Base-by-base conservation (phyloP, 1,140 invertebrate species). In the Lordiphosa collinella region DNA sequence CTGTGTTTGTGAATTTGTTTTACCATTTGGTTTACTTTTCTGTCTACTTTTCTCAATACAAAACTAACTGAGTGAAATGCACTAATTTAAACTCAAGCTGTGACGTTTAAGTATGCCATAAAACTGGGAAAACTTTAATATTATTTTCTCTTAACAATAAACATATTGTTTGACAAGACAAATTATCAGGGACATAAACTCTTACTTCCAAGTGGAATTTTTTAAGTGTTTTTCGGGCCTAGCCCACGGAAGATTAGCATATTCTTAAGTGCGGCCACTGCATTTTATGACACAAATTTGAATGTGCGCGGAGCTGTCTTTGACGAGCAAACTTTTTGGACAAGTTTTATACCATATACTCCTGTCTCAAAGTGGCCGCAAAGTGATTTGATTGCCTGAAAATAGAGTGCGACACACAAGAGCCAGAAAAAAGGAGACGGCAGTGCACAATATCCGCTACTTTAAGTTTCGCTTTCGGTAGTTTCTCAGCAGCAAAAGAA, bases 101-200 rank as follows among this genome's bases (percentile, higher is more conserved):
- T 1, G 7, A 6, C 25, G 18, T 29, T 29, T 29, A 5, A 8
- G 1, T 4, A 0, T 22, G 2, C 13, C 36, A 12, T 11, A 37
- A 37, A 12, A 5, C 1, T 3, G 14, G 1, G 2, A 38, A 38
- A 8, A 38, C 9, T 25, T 41, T 6, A n/a, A 25, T 1, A 25
- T 22, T n/a, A 43, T 1, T 22, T 11, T 41, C 3, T 25, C 12
- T 25, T n/a, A n/a, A 25, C 56, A 43, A n/a, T 38, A 53, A 55
- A 66, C 36, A 60, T 44, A 52, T 51, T 60, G 55, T 64, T 63
- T 65, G 69, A 65, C 69, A 50, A 59, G 40, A 56, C 56, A 70
- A 80, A 82, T 78, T 84, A 68, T 61, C 69, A 54, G 47, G 67
- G 38, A 57, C 72, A 76, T 84, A 76, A 82, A 68, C 55, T 66